These are phyloP conservation scores for Palloptera scutellata DNA, from an alignment of 2,888 invertebrate species.

Conservation along the genomic window DNA sequence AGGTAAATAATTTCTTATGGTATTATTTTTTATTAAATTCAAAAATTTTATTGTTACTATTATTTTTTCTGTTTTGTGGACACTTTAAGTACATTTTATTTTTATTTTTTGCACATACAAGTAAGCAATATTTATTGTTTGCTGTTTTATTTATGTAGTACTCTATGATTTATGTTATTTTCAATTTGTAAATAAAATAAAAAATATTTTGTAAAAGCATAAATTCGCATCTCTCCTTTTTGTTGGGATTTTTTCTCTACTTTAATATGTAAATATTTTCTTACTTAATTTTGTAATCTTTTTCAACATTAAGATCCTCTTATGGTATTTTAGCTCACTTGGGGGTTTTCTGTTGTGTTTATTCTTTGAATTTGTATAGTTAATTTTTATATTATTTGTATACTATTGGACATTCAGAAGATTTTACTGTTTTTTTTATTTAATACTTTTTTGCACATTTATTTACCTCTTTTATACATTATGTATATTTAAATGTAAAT, in stretches of 20 bases:
- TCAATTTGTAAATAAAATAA: too few relatives aligned
- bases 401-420: neutral
- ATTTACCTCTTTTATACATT: neutral
- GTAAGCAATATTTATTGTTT: too few relatives aligned
- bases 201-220: too few relatives aligned
- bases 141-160: too few relatives aligned
- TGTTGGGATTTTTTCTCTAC: too few relatives aligned
- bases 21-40: slow-evolving; percentile 6
- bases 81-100: slow-evolving; percentile 2
- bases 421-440: neutral
- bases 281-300: neutral
- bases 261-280: neutral
- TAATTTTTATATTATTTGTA: neutral
- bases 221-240: too few relatives aligned
- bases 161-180: too few relatives aligned
- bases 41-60: neutral
- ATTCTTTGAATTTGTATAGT: neutral
- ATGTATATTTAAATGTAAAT: neutral
- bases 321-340: neutral
- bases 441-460: neutral
- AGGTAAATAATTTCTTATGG: too few relatives aligned
- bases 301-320: neutral
- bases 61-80: neutral
- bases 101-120: neutral
- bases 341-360: neutral